Conservation (phyloP, 2,113 vertebrate species). For the Pyxicephalus adspersus region DNA sequence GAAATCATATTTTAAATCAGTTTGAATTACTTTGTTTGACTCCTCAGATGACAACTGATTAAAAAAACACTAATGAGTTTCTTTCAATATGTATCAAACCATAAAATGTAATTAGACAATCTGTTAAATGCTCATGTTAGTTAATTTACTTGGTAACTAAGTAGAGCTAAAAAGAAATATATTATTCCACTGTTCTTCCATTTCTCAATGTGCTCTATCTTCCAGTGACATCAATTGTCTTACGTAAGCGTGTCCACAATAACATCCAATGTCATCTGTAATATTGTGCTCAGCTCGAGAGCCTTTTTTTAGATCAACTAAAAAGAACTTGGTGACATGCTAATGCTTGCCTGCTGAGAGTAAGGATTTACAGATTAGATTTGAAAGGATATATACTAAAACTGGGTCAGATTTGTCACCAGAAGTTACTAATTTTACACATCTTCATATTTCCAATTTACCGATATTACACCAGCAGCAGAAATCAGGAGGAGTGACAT, state of each 20-base stretch:
- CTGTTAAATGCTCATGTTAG: too few relatives aligned
- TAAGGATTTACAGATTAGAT: conserved; percentile 35
- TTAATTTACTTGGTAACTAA: too few relatives aligned
- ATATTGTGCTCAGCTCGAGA: conserved; percentile 7
- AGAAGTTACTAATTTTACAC: conserved; percentile 32
- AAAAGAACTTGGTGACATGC: conserved; percentile 28
- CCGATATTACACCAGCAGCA: background rate
- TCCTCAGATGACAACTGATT: too few relatives aligned
- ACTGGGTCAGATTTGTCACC: conserved; percentile 29
- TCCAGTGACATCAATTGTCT: conserved; percentile 4
- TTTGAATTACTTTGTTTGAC: too few relatives aligned
- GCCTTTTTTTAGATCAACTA: conserved; percentile 25
- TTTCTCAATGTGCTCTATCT: conserved; percentile 7
- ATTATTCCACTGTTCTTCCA: too few relatives aligned
- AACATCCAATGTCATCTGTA: conserved; percentile 32
- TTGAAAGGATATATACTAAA: conserved; percentile 37
- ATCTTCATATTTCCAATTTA: conserved; percentile 9
- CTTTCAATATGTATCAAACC: too few relatives aligned
- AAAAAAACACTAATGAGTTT: too few relatives aligned
- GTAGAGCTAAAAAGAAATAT: too few relatives aligned
- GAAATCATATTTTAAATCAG: too few relatives aligned
- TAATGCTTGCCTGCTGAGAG: conserved; percentile 21
- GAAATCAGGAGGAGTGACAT: background rate
- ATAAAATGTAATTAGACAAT: too few relatives aligned
- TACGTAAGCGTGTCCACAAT: conserved; percentile 19